A percentile compares a stretch with the other conserved stretches of the same genome.
phyloP scores from a whole-genome alignment of 2,888 invertebrate genomes.

The Argyresthia goedartella region DNA sequence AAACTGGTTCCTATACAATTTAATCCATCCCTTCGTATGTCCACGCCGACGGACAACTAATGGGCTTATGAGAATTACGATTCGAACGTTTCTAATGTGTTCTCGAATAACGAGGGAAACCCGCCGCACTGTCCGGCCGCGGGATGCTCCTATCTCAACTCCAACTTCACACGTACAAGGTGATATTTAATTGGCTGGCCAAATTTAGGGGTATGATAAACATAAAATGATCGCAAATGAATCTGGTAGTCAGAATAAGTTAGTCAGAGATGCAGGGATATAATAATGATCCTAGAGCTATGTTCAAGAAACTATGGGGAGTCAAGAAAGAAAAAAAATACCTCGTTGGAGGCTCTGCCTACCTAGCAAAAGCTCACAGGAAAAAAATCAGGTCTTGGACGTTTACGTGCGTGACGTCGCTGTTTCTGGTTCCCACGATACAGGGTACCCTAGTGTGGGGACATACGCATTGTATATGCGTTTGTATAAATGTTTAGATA shows the following conservation, averaged over 20 bases:
- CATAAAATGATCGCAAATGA: not conserved
- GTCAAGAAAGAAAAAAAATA: too few relatives aligned
- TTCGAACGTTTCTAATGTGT: constrained; percentile 10
- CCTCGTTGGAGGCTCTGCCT: too few relatives aligned
- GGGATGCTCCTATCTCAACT: not conserved
- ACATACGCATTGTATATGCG: too few relatives aligned
- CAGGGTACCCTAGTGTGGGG: too few relatives aligned
- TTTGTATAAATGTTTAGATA: too few relatives aligned
- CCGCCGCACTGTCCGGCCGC: not conserved
- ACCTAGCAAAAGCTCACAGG: too few relatives aligned
- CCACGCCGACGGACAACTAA: constrained; percentile 5
- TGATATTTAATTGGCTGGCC: not conserved
- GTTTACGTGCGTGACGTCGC: too few relatives aligned
- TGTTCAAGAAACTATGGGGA: too few relatives aligned
- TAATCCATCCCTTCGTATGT: not conserved
- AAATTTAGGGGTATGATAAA: not conserved
- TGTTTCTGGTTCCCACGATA: too few relatives aligned
- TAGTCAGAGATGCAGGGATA: not conserved
- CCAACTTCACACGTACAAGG: not conserved
- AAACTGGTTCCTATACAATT: not conserved
- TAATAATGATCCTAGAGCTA: too few relatives aligned
- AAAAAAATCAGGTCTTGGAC: too few relatives aligned
- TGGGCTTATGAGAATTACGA: constrained; percentile 13
- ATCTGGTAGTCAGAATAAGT: not conserved
- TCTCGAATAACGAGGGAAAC: constrained; percentile 3